A percentile compares a stretch with the other conserved stretches of the same genome.
phyloP scores from a whole-genome alignment of 2,113 vertebrate species.

The Hemiprocne comata region DNA sequence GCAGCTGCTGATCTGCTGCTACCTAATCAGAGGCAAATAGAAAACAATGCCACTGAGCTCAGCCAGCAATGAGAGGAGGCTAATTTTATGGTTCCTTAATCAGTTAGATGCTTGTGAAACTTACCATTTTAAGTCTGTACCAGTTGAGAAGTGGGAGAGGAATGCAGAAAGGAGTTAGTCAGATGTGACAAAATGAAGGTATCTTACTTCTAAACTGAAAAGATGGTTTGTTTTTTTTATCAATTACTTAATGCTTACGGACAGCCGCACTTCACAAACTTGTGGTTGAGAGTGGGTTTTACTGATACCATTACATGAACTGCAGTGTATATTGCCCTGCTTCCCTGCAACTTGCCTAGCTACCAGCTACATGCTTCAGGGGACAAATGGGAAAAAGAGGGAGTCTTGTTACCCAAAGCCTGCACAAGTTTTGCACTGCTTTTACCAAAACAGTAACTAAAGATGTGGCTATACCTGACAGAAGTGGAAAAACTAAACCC shows the following conservation, averaged over 20 bases:
- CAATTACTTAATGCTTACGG: not conserved
- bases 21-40: not conserved
- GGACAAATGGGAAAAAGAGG: not conserved
- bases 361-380: not conserved
- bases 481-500: not conserved
- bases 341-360: not conserved
- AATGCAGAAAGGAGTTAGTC: not conserved
- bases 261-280: not conserved
- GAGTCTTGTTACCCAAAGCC: not conserved
- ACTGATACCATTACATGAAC: not conserved
- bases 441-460: not conserved
- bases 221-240: not conserved
- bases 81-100: not conserved
- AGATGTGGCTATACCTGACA: not conserved
- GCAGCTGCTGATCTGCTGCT: not conserved
- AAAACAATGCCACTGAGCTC: not conserved
- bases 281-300: not conserved
- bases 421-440: not conserved
- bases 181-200: not conserved
- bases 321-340: not conserved
- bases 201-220: not conserved
- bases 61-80: not conserved
- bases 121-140: not conserved
- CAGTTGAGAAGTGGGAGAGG: not conserved
- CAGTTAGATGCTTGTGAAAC: not conserved